These are phyloP conservation scores for Folsomia candida DNA, from an alignment of 2,888 invertebrate species.

Conservation along the genomic window DNA sequence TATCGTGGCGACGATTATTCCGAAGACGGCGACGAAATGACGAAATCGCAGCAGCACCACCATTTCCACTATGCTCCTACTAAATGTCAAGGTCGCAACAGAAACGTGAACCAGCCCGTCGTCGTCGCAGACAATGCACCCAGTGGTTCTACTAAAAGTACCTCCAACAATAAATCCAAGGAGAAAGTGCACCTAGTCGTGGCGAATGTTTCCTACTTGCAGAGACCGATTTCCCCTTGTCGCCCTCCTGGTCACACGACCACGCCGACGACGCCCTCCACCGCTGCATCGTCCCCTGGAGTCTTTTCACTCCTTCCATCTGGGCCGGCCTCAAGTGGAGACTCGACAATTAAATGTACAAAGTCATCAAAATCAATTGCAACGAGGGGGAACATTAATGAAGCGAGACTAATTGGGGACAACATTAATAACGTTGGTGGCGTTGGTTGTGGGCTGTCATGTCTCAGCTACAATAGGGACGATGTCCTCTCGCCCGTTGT, in stretches of 20 bases:
- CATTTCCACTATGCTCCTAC: constrained; percentile 5
- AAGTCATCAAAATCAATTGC: constrained; percentile 20
- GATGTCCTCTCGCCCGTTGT: neutral
- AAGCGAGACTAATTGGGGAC: constrained; percentile 4
- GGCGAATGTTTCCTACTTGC: constrained; percentile 46
- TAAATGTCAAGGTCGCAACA: constrained; percentile 15
- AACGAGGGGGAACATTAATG: neutral
- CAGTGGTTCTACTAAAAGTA: constrained; percentile 15
- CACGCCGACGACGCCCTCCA: constrained; percentile 10
- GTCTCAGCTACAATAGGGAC: too few relatives aligned
- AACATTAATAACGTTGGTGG: neutral
- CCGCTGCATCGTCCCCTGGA: constrained; percentile 26
- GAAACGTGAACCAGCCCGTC: constrained; percentile 6
- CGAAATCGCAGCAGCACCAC: constrained; percentile 7
- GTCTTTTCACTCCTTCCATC: constrained; percentile 21
- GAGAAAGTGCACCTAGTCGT: constrained; percentile 46
- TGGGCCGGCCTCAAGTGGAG: too few relatives aligned
- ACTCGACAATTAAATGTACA: too few relatives aligned
- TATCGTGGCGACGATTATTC: neutral
- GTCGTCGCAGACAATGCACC: neutral
- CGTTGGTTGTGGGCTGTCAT: neutral
- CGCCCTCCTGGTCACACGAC: constrained; percentile 12
- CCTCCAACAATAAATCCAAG: constrained; percentile 5
- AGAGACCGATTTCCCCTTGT: constrained; percentile 48
- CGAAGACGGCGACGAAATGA: constrained; percentile 28